Percentiles rank a stretch among this genome's conserved stretches.
Evolutionary conservation across 2,113 vertebrate genomes (phyloP).

Genomic region (Camelus dromedarius): DNA sequence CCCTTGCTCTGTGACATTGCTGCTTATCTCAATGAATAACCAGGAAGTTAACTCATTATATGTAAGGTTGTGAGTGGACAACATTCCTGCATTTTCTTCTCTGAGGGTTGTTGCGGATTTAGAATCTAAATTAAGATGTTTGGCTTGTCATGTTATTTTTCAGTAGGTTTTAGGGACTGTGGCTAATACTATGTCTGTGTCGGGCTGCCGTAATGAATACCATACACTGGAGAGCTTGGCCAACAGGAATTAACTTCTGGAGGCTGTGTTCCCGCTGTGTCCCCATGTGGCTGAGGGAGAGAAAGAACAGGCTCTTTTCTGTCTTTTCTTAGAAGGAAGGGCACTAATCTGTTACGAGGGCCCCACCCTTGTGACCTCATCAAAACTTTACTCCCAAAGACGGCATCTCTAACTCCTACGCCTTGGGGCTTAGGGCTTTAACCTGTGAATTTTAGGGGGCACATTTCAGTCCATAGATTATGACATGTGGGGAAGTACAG

Average conservation of each 20-base stretch:
- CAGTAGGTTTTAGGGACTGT: background rate
- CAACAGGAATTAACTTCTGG: background rate
- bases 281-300: background rate
- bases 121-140: background rate
- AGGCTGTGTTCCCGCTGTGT: background rate
- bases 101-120: background rate
- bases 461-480: background rate
- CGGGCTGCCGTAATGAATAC: background rate
- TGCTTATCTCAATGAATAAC: background rate
- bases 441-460: background rate
- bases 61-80: background rate
- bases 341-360: too few relatives aligned
- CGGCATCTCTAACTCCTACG: background rate
- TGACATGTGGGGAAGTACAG: rapidly evolving
- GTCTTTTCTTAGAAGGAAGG: background rate
- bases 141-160: background rate
- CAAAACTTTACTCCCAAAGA: background rate
- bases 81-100: background rate
- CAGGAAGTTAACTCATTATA: too few relatives aligned
- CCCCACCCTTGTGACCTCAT: background rate
- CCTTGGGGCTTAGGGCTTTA: background rate
- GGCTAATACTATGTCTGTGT: background rate
- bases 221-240: background rate
- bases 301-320: background rate
- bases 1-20: background rate